Base-by-base conservation (phyloP, 2,888 invertebrate species). In the Disparrhopalites patrizii region DNA sequence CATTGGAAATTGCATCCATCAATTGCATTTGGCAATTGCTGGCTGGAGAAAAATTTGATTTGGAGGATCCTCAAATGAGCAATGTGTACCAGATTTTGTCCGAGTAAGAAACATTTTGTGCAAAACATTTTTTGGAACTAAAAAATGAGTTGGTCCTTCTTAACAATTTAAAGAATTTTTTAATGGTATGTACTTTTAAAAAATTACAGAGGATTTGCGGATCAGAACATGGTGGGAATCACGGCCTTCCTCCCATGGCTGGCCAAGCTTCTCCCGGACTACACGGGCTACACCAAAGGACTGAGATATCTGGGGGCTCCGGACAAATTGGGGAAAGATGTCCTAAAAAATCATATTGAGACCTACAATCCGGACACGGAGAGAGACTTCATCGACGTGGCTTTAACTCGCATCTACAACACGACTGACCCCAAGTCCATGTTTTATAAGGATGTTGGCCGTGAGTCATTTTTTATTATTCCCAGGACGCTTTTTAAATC, bases 361-460 rank as follows among this genome's bases (percentile, higher is more conserved):
- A 70, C 64, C 2, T 69, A 73, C 43, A 61, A 66, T 18, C 57
- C 65, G 0, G 74, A 70, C 10, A 66, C 71, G 15, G 71, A 70
- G 27, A 56, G 70, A 10, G 76, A 76, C 54, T 76, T 75, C 27
- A 76, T 75, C 66, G 76, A 76, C 55, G 68, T 69, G 28, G 70
- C 73, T 25, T 63, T 76, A 13, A 71, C 72, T 10, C 68, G 69
- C 65, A 73, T 74, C 40, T 70, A 72, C 52, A 62, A 60, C 18
- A 74, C 71, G 0, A 67, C 54, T 27, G 70, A 69, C 54, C 68
- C 65, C 33, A 69, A 43, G 13, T 72, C 72, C 4, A 64, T 69
- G 60, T 73, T 73, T 67, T 73, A 69, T 57, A 67, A 69, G 47
- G 61, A 66, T n/a, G 62, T 69, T 20, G 72, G 72, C 18, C 62